Base-by-base conservation (phyloP, 2,797 vertebrate genomes). In the Parauchenoglanis punctatus region DNA sequence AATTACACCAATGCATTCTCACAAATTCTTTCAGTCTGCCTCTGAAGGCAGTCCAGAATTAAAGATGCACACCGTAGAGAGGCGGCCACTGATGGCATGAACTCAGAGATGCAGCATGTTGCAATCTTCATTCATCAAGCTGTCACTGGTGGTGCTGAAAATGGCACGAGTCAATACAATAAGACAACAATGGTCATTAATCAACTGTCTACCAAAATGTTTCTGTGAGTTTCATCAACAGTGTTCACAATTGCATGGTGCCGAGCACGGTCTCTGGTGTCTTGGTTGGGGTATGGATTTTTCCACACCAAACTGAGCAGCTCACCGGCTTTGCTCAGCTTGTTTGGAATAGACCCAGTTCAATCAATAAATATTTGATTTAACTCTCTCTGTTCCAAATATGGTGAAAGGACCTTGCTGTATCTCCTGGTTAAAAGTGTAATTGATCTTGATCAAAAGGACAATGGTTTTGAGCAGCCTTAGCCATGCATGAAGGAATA, bases 361-460 rank as follows among this genome's bases (percentile, higher is more conserved):
- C 77, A 93, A 95, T 96, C 95, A 94, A 94, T 96, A 94, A 82
- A 85, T 90, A 90, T 91, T 93, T 92, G 92, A 94, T 94, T 93
- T 92, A 93, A 92, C 90, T 90, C 87, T 86, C 88, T 86, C 85
- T 52, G 82, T 89, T 90, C 88, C 81, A 77, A 86, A 93, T 92
- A 94, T 87, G 80, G 59, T 59, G 77, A 75, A 52, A 84, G 81
- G 75, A 72, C 54, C 40, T 78, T 78, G 73, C 63, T 81, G 7
- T 85, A 68, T 85, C 81, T 73, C n/a, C 5, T 63, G 73, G 70
- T 87, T 85, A 65, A 68, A 77, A 68, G 72, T 80, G 40, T 28
- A 86, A 87, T 90, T 68, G 46, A 90, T 46, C 87, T 18, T 73
- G 59, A 90, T 85, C 89, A 17, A 4, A 46, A 15, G 15, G 40